A percentile compares a stretch with the other conserved stretches of the same genome.
Evolutionary conservation across 2,888 invertebrate species (phyloP).

Genomic region (Pyralis farinalis): DNA sequence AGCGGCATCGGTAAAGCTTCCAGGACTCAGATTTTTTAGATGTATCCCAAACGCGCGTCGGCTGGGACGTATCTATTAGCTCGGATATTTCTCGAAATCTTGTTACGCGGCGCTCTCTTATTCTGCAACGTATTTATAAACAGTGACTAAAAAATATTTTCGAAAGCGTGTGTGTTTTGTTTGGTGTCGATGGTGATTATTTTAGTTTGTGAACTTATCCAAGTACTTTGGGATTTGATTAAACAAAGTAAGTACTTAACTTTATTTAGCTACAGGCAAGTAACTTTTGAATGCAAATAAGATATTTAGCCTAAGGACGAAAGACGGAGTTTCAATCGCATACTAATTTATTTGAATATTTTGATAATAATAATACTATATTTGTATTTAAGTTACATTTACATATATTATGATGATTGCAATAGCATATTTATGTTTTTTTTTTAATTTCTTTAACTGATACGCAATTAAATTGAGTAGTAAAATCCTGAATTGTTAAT

Average conservation of each 20-base stretch:
- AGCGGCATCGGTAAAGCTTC: slow-evolving; percentile 66
- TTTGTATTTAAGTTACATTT: no score
- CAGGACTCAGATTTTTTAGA: slow-evolving; percentile 76
- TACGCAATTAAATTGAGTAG: no score
- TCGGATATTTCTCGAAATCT: slow-evolving; percentile 29
- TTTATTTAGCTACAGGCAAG: slow-evolving; percentile 21
- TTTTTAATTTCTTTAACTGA: no score
- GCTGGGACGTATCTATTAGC: slow-evolving; percentile 55
- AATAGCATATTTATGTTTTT: no score
- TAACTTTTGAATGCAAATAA: slow-evolving; percentile 14
- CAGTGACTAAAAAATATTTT: slow-evolving; percentile 30
- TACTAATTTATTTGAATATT: slow-evolving; percentile 5
- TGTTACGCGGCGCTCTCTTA: slow-evolving; percentile 39
- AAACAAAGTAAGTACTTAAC: slow-evolving; percentile 34
- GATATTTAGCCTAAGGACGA: slow-evolving; percentile 3
- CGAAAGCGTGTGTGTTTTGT: slow-evolving; percentile 32
- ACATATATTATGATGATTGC: no score
- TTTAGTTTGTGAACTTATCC: slow-evolving; percentile 22
- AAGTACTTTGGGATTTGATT: slow-evolving; percentile 22
- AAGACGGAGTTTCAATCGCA: slow-evolving; percentile 6
- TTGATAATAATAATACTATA: slow-evolving; percentile 5
- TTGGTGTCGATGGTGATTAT: slow-evolving; percentile 30
- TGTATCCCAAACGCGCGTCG: slow-evolving; percentile 55
- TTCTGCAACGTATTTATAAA: slow-evolving; percentile 1
- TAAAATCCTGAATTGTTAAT: no score